phyloP scores from a whole-genome alignment of 2,888 invertebrate genomes.

The Sarcophaga variegata region DNA sequence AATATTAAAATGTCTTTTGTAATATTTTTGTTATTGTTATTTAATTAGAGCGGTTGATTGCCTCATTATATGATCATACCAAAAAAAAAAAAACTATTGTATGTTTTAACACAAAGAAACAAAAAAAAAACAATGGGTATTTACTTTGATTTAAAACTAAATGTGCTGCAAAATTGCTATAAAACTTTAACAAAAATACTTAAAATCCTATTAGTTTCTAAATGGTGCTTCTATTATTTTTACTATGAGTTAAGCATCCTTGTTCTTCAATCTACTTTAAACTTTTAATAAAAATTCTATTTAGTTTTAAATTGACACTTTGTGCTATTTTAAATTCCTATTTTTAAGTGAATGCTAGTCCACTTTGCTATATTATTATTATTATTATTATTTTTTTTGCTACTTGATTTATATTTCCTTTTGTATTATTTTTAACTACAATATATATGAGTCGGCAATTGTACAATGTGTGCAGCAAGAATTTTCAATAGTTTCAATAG shows the following conservation, averaged over 20 bases:
- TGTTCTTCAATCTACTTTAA: background rate
- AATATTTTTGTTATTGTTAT: background rate
- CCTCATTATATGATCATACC: background rate
- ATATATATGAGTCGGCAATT: background rate
- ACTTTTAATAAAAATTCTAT: background rate
- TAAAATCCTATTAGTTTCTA: constrained; percentile 27
- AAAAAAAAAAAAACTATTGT: background rate
- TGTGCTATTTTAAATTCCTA: no score
- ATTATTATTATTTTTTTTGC: background rate
- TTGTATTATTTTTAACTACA: background rate
- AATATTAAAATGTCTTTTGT: constrained; percentile 14
- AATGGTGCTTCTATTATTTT: constrained; percentile 47
- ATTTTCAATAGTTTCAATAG: background rate
- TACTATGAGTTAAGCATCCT: constrained; percentile 5
- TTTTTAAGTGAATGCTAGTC: background rate
- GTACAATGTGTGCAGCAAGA: background rate
- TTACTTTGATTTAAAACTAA: constrained; percentile 21
- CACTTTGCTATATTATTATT: background rate
- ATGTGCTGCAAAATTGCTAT: background rate
- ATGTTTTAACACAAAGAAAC: background rate
- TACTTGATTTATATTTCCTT: background rate
- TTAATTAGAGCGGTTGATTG: background rate
- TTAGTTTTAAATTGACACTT: background rate
- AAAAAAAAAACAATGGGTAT: constrained; percentile 1
- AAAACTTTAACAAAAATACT: background rate